Percentiles rank a stretch among this genome's conserved stretches.
phyloP scores from a whole-genome alignment of 2,888 invertebrate species.

The Tenthredo mesomela region DNA sequence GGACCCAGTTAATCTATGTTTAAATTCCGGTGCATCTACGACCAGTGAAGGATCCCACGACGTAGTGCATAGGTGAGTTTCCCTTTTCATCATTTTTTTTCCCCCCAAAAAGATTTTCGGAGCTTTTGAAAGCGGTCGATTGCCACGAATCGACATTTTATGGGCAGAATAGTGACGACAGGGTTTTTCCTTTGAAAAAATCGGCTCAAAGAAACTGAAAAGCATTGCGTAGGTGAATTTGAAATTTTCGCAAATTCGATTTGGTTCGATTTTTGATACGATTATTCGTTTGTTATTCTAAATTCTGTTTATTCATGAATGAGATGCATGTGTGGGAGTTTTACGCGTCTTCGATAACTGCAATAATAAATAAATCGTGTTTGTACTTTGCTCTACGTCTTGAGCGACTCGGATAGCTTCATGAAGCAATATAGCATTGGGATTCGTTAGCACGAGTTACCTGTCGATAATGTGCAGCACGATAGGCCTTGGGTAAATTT shows the following conservation, averaged over 20 bases:
- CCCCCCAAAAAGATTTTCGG: neutral
- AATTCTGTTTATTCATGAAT: neutral
- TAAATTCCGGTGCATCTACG: conserved; percentile 75
- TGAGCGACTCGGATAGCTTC: neutral
- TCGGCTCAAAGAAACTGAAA: neutral
- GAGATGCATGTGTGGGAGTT: neutral
- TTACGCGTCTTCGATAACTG: neutral
- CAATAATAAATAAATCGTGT: conserved; percentile 1
- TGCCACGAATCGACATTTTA: conserved; percentile 28
- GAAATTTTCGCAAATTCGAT: neutral
- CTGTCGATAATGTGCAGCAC: neutral
- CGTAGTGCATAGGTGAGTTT: conserved; percentile 69
- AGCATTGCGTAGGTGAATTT: neutral
- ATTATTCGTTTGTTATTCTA: neutral
- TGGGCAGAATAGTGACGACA: neutral
- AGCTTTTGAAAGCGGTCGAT: conserved; percentile 2
- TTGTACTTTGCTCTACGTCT: neutral
- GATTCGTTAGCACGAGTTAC: conserved; percentile 5
- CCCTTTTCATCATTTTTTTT: neutral
- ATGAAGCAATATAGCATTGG: neutral
- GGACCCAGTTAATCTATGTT: conserved; percentile 89
- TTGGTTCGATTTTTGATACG: neutral
- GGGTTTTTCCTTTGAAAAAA: neutral
- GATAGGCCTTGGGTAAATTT: neutral
- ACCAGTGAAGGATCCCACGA: conserved; percentile 75